These are phyloP conservation scores for Archocentrus centrarchus DNA, from an alignment of 2,113 vertebrate genomes.

Conservation along the genomic window DNA sequence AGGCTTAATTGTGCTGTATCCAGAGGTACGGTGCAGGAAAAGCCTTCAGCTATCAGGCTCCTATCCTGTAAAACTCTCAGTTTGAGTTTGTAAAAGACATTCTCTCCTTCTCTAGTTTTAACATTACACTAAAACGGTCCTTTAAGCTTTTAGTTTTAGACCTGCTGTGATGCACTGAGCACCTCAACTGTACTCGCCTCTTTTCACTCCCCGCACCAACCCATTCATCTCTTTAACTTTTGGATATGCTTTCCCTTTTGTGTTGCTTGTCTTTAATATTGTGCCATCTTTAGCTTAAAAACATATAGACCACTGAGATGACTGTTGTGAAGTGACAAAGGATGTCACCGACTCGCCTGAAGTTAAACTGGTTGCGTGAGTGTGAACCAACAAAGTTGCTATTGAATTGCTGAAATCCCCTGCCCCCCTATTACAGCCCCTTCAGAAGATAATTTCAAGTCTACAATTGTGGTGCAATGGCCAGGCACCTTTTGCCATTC, in stretches of 20 bases:
- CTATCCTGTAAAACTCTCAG: not conserved
- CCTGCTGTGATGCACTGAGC: not conserved
- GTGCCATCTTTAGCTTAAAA: not conserved
- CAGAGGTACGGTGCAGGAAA: conserved; percentile 4
- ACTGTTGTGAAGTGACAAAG: not conserved
- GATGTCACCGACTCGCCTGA: not conserved
- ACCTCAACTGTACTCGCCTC: not conserved
- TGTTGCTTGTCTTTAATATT: not conserved
- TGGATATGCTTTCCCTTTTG: not conserved
- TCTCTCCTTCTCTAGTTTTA: not conserved
- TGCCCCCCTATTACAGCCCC: not conserved
- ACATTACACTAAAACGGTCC: not conserved
- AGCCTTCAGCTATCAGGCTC: not conserved
- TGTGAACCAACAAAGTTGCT: not conserved
- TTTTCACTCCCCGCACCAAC: not conserved
- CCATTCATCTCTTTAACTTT: not conserved
- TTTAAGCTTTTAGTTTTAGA: not conserved
- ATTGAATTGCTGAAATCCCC: not conserved
- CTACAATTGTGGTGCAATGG: not conserved
- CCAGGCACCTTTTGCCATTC: not conserved
- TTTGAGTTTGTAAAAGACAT: not conserved
- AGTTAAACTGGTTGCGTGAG: not conserved
- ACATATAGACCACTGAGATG: not conserved
- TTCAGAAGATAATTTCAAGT: not conserved
- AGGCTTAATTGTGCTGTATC: conserved; percentile 13